Evolutionary conservation across 1,140 invertebrate genomes (phyloP), one percentile per base, ranked within the genome.

Genomic region (Oreohelix idahoensis): DNA sequence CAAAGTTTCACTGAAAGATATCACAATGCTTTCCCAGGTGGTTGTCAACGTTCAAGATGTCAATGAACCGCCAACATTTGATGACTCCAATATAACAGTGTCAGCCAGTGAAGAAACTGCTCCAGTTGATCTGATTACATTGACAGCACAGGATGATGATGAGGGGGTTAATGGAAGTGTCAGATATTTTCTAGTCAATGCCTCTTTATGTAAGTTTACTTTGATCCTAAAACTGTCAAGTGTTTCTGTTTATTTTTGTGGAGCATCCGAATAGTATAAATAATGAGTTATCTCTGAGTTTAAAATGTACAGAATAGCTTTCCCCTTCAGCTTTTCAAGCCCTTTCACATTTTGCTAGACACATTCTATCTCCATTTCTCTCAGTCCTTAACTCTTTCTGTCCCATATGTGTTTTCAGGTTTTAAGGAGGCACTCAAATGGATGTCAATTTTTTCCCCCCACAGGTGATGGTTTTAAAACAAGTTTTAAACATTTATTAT

Each of bases 31-130:
- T 42, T 51, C 82, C 26, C 29, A 89, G 86, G 84, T 89, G 8
- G 42, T 74, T 0, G 80, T 89, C 11, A 79, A 42, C 17, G 85
- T 89, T 26, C 15, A 36, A 29, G 88, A 89, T 84, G 85, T 85
- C 32, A 89, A 89, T 85, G 87, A 89, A 63, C 36, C 36, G 8
- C 88, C 88, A 17, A 29, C 69, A 49, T 88, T 49, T 82, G 76
- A 20, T 51, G 13, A 32, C 66, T 20, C 20, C 45, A 69, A 38
- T 84, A 81, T 76, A 70, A 80, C 17, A 29, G 20, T 86, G 8
- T 71, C 73, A n/a, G 81, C 83, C 5, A 4, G 8, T 32, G 51
- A 69, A 45, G 81, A 85, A 20, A 83, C 84, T 35, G 35, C 29
- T 23, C 58, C 36, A 0, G 20, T 70, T 4, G 53, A 26, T 13